A percentile compares a stretch with the other conserved stretches of the same genome.
Conservation (phyloP, 2,888 invertebrate genomes). For the Xestia sexstrigata region DNA sequence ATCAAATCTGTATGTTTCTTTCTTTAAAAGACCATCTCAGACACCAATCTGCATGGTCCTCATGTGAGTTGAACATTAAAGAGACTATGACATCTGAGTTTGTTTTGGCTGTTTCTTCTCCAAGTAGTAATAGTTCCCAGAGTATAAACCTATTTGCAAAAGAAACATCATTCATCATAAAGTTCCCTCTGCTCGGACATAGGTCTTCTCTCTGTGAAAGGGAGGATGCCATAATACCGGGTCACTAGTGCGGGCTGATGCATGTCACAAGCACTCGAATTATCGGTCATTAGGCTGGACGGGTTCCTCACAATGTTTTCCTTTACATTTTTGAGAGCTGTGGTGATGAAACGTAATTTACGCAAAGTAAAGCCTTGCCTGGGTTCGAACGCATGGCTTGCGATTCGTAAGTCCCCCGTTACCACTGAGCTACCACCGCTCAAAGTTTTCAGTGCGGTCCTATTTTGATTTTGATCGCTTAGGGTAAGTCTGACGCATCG, state of each 20-base stretch:
- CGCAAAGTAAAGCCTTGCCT: not conserved
- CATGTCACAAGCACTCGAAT: not conserved
- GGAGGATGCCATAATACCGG: not conserved
- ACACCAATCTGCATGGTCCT: no score
- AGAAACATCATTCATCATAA: not conserved
- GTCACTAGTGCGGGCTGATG: not conserved
- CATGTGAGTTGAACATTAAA: no score
- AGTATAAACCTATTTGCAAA: no score
- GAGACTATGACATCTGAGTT: no score
- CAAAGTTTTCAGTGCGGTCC: not conserved
- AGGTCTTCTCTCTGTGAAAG: not conserved
- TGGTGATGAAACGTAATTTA: not conserved
- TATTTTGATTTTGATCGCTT: not conserved
- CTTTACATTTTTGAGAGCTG: not conserved
- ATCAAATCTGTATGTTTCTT: no score
- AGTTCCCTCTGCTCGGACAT: not conserved
- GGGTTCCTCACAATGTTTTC: not conserved
- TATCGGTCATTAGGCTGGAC: not conserved
- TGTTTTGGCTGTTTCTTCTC: no score
- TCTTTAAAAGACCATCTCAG: no score
- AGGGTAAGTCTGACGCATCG: constrained; percentile 50
- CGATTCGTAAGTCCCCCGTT: not conserved
- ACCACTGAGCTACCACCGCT: no score
- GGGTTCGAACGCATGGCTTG: not conserved
- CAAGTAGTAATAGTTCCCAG: no score